Conservation (phyloP, 2,113 vertebrate genomes). For the Rallus limicola region DNA sequence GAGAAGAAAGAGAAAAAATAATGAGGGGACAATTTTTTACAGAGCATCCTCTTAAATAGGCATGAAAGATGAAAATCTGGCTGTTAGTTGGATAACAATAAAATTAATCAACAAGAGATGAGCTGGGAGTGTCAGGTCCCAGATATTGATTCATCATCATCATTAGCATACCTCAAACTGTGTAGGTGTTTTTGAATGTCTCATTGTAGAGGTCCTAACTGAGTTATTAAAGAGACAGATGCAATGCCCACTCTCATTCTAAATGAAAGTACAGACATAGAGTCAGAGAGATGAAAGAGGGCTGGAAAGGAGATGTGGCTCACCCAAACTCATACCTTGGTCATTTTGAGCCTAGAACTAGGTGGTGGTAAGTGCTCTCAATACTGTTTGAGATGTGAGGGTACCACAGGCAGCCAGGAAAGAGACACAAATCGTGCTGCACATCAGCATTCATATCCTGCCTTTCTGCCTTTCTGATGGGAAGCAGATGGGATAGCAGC, state of each 20-base stretch:
- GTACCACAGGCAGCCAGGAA: background rate
- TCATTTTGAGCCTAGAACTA: background rate
- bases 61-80: background rate
- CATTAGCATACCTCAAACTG: background rate
- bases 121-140: background rate
- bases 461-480: background rate
- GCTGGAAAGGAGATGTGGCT: background rate
- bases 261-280: background rate
- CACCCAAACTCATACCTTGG: background rate
- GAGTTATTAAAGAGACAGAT: background rate
- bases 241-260: background rate
- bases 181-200: background rate
- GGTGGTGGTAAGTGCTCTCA: background rate
- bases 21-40: rapidly evolving
- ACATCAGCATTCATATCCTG: background rate
- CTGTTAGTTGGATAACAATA: background rate
- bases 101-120: background rate
- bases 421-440: background rate
- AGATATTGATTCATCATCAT: background rate
- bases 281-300: background rate
- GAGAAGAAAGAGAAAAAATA: background rate
- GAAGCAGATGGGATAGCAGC: background rate
- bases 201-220: background rate
- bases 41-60: background rate
- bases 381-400: rapidly evolving